Base-by-base conservation (phyloP, 2,113 vertebrate genomes). In the Dryoscopus gambensis region DNA sequence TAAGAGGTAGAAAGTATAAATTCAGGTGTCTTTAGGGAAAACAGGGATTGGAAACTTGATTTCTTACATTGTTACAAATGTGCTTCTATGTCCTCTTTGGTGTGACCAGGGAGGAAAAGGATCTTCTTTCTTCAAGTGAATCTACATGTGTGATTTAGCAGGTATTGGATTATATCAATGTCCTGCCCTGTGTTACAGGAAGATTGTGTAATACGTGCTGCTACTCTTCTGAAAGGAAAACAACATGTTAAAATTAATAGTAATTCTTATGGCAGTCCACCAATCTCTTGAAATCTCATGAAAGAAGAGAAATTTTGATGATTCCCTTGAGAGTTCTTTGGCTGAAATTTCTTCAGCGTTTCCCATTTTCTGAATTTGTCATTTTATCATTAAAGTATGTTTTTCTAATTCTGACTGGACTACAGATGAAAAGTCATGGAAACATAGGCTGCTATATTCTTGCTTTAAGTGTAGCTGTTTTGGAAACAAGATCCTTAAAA, bases 171-270 rank as follows among this genome's bases (percentile, higher is more conserved):
- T 13, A 12, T 68, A 73, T 22, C 22, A 2, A 1, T 33, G 44
- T 80, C 50, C 22, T 47, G 21, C 35, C 39, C 25, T 68, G 23
- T 59, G 46, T 52, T 33, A 35, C 17, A 13, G 40, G 21, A 78
- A 71, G 19, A 8, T 67, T 0, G 0, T 12, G 2, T 37, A n/a
- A 11, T 56, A 24, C 10, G 13, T 71, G 33, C 63, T 76, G 53
- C 63, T 95, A 8, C 52, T 77, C 11, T 67, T 76, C 27, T 74
- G 56, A 55, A 22, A 70, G 42, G 27, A 84, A 93, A 75, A 70
- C 69, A 76, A 20, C 0, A 0, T 70, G 20, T 53, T 85, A 57
- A 68, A 89, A 89, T 81, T 28, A 77, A 33, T 40, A 65, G 14
- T 63, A 71, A 56, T 22, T 84, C 9, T 70, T 20, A 56, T 42